These are phyloP conservation scores for Aurelia aurita DNA, from an alignment of 30 jellyfish, hydroid and myxozoan genomes.

Conservation along the genomic window DNA sequence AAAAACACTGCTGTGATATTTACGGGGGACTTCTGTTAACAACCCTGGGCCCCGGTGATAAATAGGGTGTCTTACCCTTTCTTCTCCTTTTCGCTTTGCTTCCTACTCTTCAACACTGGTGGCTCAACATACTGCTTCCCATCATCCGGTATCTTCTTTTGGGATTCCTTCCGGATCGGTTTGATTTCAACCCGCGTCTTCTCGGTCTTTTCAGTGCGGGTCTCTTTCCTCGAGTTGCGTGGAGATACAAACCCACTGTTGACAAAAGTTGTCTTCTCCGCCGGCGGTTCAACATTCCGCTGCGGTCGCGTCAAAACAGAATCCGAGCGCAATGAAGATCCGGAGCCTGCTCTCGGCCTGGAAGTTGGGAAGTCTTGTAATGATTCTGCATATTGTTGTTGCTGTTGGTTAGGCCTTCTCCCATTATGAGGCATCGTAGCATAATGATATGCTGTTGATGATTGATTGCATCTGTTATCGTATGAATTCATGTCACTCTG, in stretches of 20 bases:
- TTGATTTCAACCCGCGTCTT: conserved; percentile 37
- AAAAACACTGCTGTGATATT: no score
- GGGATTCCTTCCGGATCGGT: conserved; percentile 5
- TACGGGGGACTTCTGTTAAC: no score
- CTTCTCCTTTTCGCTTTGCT: conserved; percentile 46
- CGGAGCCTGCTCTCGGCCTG: conserved; percentile 79
- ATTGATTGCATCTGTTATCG: conserved; percentile 31
- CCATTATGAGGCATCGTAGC: conserved; percentile 56
- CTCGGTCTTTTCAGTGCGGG: conserved; percentile 35
- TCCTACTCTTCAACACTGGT: conserved; percentile 42
- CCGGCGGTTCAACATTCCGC: conserved; percentile 29
- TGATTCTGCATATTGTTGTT: conserved; percentile 79
- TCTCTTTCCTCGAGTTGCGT: conserved; percentile 10
- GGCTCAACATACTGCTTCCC: conserved; percentile 23
- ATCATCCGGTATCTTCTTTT: conserved; percentile 12
- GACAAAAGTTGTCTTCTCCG: conserved; percentile 14
- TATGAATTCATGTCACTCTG: conserved; percentile 57
- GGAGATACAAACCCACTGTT: conserved; percentile 66
- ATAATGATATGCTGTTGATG: conserved; percentile 22
- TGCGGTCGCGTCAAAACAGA: conserved; percentile 70
- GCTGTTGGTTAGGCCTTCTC: conserved; percentile 32
- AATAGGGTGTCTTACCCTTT: conserved; percentile 38
- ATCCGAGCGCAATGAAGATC: conserved; percentile 83
- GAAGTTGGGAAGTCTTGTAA: conserved; percentile 72
- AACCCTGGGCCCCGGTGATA: no score